Evolutionary conservation across 2,113 vertebrate species (phyloP).

Genomic region (Brachyistius frenatus): DNA sequence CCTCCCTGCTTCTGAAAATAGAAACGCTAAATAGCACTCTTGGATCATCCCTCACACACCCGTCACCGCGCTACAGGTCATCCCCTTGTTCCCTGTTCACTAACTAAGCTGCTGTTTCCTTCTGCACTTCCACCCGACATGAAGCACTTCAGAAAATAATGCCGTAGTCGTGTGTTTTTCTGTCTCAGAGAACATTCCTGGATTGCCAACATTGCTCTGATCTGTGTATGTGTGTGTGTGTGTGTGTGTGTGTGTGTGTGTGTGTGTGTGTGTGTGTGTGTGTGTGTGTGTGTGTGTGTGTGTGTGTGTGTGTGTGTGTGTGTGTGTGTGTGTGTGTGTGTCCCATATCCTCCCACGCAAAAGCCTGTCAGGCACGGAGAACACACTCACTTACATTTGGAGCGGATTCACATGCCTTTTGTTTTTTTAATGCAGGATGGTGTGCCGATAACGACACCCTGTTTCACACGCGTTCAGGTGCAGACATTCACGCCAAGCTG

Average conservation of each 20-base stretch:
- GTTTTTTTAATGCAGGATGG: not conserved
- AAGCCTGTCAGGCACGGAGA: not conserved
- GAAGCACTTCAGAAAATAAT: not conserved
- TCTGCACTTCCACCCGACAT: slow-evolving; percentile 11
- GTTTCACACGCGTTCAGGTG: not conserved
- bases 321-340: not conserved
- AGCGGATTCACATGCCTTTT: too few species aligned
- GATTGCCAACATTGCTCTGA: slow-evolving; percentile 49
- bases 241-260: too few species aligned
- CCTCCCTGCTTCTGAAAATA: slow-evolving; percentile 23
- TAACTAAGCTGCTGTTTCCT: not conserved
- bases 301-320: too few species aligned
- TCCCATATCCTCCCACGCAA: slow-evolving; percentile 42
- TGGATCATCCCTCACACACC: slow-evolving; percentile 16
- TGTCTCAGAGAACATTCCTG: not conserved
- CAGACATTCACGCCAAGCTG: not conserved
- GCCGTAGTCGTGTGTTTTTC: not conserved
- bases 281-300: slow-evolving; percentile 15
- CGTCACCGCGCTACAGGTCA: slow-evolving; percentile 12
- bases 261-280: not conserved
- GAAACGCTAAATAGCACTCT: slow-evolving; percentile 14
- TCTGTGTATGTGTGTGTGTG: slow-evolving; percentile 36
- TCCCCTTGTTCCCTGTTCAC: not conserved
- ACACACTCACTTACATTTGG: not conserved
- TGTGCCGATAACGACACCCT: slow-evolving; percentile 3